Evolutionary conservation across 2,113 vertebrate species (phyloP), one percentile per base, ranked within the genome.

Genomic region (Chitala chitala): DNA sequence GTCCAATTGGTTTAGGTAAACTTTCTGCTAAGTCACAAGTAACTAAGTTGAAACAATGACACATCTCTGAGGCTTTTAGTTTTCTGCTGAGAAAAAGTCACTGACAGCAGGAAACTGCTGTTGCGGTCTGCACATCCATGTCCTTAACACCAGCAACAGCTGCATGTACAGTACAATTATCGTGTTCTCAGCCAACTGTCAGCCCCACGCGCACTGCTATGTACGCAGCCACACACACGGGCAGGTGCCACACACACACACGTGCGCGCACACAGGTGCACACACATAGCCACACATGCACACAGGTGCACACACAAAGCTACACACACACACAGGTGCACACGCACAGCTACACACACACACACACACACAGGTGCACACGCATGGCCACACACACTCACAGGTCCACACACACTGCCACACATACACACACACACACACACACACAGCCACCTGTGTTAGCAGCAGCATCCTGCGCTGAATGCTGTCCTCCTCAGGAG

Each of bases 381-480:
- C 7, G n/a, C 6, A 22, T 55, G 3, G 1, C 15, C 7, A 1
- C 17, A n/a, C 15, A 22, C 1, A n/a, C 5, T n/a, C 3, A 4
- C 51, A 46, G 5, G 2, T 13, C 4, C 3, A n/a, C 51, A 54
- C 20, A 40, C 63, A 44, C 36, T 40, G 0, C 0, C 1, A 40
- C 33, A 42, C 38, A 24, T 3, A 65, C 55, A 69, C 74, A 84
- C 78, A 84, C 72, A 76, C 75, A 7, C 59, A 22, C 50, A 50
- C 42, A 38, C 51, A 53, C 66, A n/a, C 44, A 20, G 5, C 56
- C 36, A 13, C 33, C 26, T 24, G 29, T 15, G 22, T 13, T 26
- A n/a, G 24, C 78, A 56, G 78, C 78, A 83, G 78, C 78, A 77
- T n/a, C 46, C 38, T 31, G 46, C 76, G 76, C 77, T 78, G 78